Conservation (phyloP, 2,113 vertebrate species). For the Australoheros scitulus region DNA sequence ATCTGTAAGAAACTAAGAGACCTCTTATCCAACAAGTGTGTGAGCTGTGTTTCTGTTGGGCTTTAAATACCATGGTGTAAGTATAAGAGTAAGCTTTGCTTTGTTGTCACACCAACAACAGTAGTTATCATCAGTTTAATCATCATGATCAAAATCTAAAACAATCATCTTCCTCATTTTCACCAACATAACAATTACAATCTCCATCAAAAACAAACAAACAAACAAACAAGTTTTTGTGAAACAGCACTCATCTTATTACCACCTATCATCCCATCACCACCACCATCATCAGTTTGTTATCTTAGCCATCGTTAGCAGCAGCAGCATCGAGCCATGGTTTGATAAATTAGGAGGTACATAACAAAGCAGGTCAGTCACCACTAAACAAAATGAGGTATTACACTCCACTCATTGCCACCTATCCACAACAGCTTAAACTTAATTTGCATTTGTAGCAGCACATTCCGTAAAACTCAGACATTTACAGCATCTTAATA, state of each 20-base stretch:
- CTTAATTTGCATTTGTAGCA: slow-evolving; percentile 52
- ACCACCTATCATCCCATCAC: not conserved
- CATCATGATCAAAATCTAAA: slow-evolving; percentile 32
- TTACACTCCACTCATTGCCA: slow-evolving; percentile 48
- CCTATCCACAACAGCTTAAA: slow-evolving; percentile 42
- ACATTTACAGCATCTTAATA: slow-evolving; percentile 31
- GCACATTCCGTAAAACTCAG: slow-evolving; percentile 64
- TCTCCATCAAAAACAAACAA: slow-evolving; percentile 10
- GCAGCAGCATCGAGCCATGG: slow-evolving; percentile 27
- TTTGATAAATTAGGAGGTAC: slow-evolving; percentile 50
- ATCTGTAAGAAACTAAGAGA: not conserved
- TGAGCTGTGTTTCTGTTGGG: not conserved
- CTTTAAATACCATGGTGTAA: not conserved
- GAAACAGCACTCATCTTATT: slow-evolving; percentile 4
- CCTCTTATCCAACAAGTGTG: not conserved
- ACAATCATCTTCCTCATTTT: slow-evolving; percentile 28
- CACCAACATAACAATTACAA: not conserved
- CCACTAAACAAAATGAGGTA: slow-evolving; percentile 55
- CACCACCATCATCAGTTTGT: not conserved
- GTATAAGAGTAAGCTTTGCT: not conserved
- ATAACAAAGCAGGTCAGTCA: slow-evolving; percentile 48
- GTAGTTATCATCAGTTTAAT: slow-evolving; percentile 43
- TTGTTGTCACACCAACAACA: not conserved
- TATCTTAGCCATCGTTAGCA: slow-evolving; percentile 23
- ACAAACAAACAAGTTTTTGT: not conserved